phyloP scores from a whole-genome alignment of 2,888 invertebrate species.

The Epinotia bilunana region DNA sequence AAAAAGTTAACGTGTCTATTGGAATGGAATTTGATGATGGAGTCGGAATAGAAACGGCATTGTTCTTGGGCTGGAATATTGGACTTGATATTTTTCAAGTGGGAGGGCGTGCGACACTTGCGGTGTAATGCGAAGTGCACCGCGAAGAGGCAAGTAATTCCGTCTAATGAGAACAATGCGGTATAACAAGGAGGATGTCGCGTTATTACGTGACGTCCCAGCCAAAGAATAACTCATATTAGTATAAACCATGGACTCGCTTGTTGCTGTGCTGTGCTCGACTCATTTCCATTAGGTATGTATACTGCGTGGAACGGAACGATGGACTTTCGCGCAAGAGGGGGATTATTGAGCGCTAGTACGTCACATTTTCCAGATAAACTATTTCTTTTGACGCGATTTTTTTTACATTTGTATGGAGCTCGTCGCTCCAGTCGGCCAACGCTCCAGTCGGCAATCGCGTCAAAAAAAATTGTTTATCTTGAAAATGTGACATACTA shows the following conservation, averaged over 20 bases:
- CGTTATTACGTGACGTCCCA: constrained; percentile 50
- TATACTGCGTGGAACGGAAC: no score
- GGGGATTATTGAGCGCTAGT: no score
- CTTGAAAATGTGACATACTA: no score
- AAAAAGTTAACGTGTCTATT: constrained; percentile 22
- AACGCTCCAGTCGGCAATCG: no score
- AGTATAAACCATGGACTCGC: constrained; percentile 35
- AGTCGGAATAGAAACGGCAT: constrained; percentile 1
- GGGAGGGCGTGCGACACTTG: constrained; percentile 58
- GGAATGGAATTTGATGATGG: constrained; percentile 21
- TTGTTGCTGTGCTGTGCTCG: not conserved
- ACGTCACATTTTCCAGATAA: no score
- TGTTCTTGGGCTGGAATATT: constrained; percentile 31
- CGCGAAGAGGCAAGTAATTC: constrained; percentile 66
- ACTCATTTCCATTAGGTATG: not conserved
- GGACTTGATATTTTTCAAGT: constrained; percentile 61
- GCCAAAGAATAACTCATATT: constrained; percentile 48
- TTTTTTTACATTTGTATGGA: no score
- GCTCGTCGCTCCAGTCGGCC: no score
- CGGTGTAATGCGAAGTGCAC: constrained; percentile 49
- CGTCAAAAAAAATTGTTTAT: no score
- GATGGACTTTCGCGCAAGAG: no score
- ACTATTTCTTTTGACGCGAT: no score
- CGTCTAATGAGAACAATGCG: constrained; percentile 69
- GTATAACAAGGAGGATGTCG: constrained; percentile 61